phyloP scores from a whole-genome alignment of 2,888 invertebrate genomes.

The Melitaea athalia region DNA sequence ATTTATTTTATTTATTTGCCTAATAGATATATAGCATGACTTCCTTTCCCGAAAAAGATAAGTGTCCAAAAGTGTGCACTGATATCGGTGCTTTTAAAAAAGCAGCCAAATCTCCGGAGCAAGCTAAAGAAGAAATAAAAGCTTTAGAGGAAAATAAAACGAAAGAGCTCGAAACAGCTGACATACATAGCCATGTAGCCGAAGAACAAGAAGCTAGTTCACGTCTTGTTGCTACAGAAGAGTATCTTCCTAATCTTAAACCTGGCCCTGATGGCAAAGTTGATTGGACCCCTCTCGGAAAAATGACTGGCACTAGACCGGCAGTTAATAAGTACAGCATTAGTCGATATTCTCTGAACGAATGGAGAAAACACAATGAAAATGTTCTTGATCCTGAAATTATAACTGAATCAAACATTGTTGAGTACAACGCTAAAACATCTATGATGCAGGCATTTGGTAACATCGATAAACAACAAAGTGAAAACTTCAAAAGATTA shows the following conservation, averaged over 20 bases:
- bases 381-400: slow-evolving; percentile 75
- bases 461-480: slow-evolving; percentile 86
- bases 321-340: slow-evolving; percentile 89
- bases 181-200: slow-evolving; percentile 15
- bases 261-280: slow-evolving; percentile 89
- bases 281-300: slow-evolving; percentile 87
- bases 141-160: slow-evolving; percentile 38
- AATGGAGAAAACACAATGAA: slow-evolving; percentile 86
- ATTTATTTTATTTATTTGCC: slow-evolving; percentile 13
- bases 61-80: slow-evolving; percentile 65
- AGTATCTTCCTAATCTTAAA: slow-evolving; percentile 60
- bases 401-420: slow-evolving; percentile 80
- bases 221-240: slow-evolving; percentile 45
- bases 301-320: slow-evolving; percentile 88
- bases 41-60: slow-evolving; percentile 60
- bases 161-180: slow-evolving; percentile 40
- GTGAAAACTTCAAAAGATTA: slow-evolving; percentile 85
- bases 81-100: slow-evolving; percentile 68
- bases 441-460: slow-evolving; percentile 85
- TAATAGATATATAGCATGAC: slow-evolving; percentile 37
- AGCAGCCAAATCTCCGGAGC: slow-evolving; percentile 53
- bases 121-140: slow-evolving; percentile 45
- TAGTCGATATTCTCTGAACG: slow-evolving; percentile 86
- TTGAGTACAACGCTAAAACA: slow-evolving; percentile 84
- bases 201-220: slow-evolving; percentile 38